Base-by-base conservation (phyloP, 1,140 invertebrate species). In the Cydia pomonella region DNA sequence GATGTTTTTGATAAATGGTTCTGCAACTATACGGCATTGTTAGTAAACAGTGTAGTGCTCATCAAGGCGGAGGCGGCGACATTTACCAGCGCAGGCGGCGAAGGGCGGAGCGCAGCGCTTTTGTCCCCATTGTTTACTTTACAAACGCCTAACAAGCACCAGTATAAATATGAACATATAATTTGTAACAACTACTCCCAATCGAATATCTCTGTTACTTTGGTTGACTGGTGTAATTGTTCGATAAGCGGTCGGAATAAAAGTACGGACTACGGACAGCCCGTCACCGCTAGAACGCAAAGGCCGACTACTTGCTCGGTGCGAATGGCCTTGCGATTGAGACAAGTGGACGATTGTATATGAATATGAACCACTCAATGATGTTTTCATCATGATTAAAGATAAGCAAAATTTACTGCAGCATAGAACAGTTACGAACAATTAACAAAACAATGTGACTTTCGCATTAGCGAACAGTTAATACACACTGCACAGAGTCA, bases 31-130 rank as follows among this genome's bases (percentile, higher is more conserved):
- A 59, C 53, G 53, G 53, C 53, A 79, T 78, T 79, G 76, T 81
- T 81, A 76, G 77, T 80, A 80, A 80, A 80, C 75, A 80, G 72
- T n/a, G n/a, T n/a, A n/a, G n/a, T 59, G 18, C n/a, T 23, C 53
- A 44, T 75, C 29, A 38, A 47, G 76, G 71, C 72, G 73, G 75
- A 73, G 66, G 72, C 78, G 74, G 74, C 74, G 80, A 79, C 79
- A 79, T 80, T 80, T 79, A 44, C 66, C 53, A 59, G 53, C 9
- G 53, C 53, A 23, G 53, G 53, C 53, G 21, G 53, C 50, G n/a
- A 18, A n/a, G 50, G 50, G 50, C 50, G 50, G 16, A 21, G 50
- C 50, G 50, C 50, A 53, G n/a, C 7, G 53, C 21, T 59, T 21
- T 23, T 59, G n/a, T 50, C n/a, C 13, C 13, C 16, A 50, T n/a